Base-by-base conservation (phyloP, 2,113 vertebrate species). In the Cervus canadensis region DNA sequence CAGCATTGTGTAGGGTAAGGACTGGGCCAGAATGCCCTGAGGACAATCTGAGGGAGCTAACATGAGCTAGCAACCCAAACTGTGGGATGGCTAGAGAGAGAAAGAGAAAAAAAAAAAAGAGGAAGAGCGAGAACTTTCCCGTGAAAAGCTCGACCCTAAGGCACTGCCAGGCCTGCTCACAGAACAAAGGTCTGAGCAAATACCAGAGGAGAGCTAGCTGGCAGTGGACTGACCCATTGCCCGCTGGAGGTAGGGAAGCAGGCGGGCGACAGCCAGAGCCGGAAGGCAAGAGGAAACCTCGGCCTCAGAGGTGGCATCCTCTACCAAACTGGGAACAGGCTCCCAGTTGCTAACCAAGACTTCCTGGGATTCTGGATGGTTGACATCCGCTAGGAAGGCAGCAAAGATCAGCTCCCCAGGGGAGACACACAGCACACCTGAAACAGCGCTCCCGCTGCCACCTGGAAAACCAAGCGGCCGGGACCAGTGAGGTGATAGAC, bases 401-500 rank as follows among this genome's bases (percentile, higher is more conserved):
- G 43, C 33, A 36, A n/a, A 71, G n/a, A 71, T 71, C 64, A 36
- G n/a, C 64, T 36, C 9, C 15, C 64, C 64, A 71, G 64, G 21
- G 64, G 19, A 36, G n/a, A 71, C n/a, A 36, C n/a, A 71, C 64
- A 71, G 64, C 64, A 71, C n/a, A 36, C n/a, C 64, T 71, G 17
- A 71, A n/a, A 36, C 64, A 71, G n/a, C 9, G 0, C 17, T 36
- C 9, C n/a, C 4, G 21, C n/a, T 23, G n/a, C 2, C 17, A 71
- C n/a, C 4, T 0, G 0, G 19, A 10, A 36, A 36, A 23, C 64
- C 1, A 9, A 36, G n/a, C 0, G 4, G n/a, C 17, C 10, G 9
- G n/a, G 64, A 36, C 64, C 64, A 71, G 64, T 19, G n/a, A 71
- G 64, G 4, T 71, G n/a, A 71, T 21, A 71, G n/a, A 21, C 0